Conservation (phyloP, 1,140 invertebrate species). For the Argopecten irradians region DNA sequence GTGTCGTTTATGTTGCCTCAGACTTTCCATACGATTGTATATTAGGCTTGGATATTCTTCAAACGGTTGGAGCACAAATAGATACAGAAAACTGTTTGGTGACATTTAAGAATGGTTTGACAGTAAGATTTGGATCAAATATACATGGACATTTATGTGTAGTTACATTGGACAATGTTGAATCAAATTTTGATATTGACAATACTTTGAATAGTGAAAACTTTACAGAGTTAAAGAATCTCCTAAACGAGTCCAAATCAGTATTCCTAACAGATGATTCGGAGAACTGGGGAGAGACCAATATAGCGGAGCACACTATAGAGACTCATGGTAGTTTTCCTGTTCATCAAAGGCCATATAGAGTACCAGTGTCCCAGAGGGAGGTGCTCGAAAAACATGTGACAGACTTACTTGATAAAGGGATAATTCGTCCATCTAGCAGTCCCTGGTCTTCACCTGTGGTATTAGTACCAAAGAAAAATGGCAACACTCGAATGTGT, state of each 20-base stretch:
- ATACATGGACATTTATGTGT: not conserved
- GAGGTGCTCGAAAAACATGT: not conserved
- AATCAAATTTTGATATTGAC: not conserved
- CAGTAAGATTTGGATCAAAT: not conserved
- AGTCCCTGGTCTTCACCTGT: not conserved
- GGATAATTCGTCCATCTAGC: not conserved
- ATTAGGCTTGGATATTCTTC: conserved; percentile 22
- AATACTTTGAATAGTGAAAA: not conserved
- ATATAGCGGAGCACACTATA: conserved; percentile 26
- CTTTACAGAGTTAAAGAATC: not conserved
- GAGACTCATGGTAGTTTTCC: not conserved
- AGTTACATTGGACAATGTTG: not conserved
- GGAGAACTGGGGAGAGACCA: conserved; percentile 23
- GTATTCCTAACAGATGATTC: conserved; percentile 26
- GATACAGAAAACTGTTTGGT: conserved; percentile 24
- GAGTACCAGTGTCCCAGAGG: not conserved
- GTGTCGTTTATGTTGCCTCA: not conserved
- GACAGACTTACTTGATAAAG: not conserved
- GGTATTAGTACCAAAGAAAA: conserved; percentile 18
- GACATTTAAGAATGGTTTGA: not conserved
- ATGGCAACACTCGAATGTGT: conserved; percentile 27
- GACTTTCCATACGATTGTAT: conserved; percentile 29
- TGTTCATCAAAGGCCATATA: not conserved
- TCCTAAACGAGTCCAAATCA: not conserved
- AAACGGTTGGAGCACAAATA: not conserved